phyloP scores from a whole-genome alignment of 2,113 vertebrate genomes.

The Pandion haliaetus region DNA sequence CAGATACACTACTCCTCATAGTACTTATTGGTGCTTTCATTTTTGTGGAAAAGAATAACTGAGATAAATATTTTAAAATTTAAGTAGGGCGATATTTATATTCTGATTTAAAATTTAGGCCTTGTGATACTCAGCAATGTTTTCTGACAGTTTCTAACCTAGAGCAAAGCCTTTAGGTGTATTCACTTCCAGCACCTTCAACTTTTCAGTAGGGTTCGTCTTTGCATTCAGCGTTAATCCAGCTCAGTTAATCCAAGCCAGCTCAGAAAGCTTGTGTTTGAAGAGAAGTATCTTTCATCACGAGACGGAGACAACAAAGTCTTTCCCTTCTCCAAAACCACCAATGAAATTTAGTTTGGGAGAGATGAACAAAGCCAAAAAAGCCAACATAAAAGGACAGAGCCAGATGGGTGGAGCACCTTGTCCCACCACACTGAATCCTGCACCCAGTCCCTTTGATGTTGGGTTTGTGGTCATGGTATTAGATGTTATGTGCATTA shows the following conservation, averaged over 20 bases:
- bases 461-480: background rate
- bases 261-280: background rate
- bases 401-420: fast-evolving
- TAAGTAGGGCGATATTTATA: background rate
- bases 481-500: background rate
- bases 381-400: background rate
- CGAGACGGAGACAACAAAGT: background rate
- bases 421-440: background rate
- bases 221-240: background rate
- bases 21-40: background rate
- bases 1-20: background rate
- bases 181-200: background rate
- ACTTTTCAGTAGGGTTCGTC: background rate
- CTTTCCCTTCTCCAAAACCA: background rate
- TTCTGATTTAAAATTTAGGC: background rate
- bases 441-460: background rate
- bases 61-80: background rate
- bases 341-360: background rate
- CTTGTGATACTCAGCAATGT: background rate
- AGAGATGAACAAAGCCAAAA: background rate
- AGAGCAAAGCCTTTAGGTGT: background rate
- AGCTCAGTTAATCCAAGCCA: background rate
- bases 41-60: background rate
- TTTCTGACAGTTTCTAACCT: background rate
- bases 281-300: background rate